Evolutionary conservation across 2,888 invertebrate genomes (phyloP).

Genomic region (Drosophila phalerata): DNA sequence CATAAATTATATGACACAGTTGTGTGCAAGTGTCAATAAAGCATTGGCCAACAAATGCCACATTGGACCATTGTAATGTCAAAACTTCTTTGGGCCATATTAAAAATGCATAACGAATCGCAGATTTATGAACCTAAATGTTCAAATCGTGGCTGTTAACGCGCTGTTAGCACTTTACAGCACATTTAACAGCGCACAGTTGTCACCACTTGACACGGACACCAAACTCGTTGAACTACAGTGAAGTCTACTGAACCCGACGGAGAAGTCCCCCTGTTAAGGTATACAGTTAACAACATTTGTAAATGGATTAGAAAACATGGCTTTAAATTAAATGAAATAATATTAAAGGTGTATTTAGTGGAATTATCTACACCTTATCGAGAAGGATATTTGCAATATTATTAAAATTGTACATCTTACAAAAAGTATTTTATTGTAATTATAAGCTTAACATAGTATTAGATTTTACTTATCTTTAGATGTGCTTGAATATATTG

Average conservation of each 20-base stretch:
- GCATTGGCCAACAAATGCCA: conserved; percentile 42
- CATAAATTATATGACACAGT: conserved; percentile 73
- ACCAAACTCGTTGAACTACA: conserved; percentile 16
- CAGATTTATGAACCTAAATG: conserved; percentile 58
- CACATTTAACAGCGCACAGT: conserved; percentile 18
- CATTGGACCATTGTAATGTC: conserved; percentile 49
- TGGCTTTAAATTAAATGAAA: too few species aligned
- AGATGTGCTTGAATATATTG: background rate
- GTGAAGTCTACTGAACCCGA: background rate
- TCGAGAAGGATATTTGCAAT: too few species aligned
- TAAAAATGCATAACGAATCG: conserved; percentile 60
- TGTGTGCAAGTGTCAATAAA: conserved; percentile 75
- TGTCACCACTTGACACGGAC: conserved; percentile 11
- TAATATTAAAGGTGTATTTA: too few species aligned
- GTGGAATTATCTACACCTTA: too few species aligned
- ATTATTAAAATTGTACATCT: too few species aligned
- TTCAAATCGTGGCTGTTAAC: conserved; percentile 21
- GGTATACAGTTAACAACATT: background rate
- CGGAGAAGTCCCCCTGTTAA: background rate
- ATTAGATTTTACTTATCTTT: background rate
- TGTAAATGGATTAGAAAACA: background rate
- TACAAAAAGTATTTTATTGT: background rate
- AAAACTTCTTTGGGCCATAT: conserved; percentile 52
- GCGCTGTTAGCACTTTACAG: conserved; percentile 22
- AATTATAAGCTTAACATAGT: background rate